A percentile compares a stretch with the other conserved stretches of the same genome.
These are phyloP conservation scores for Oncorhynchus masou DNA, from an alignment of 2,113 vertebrate genomes.

Conservation along the genomic window DNA sequence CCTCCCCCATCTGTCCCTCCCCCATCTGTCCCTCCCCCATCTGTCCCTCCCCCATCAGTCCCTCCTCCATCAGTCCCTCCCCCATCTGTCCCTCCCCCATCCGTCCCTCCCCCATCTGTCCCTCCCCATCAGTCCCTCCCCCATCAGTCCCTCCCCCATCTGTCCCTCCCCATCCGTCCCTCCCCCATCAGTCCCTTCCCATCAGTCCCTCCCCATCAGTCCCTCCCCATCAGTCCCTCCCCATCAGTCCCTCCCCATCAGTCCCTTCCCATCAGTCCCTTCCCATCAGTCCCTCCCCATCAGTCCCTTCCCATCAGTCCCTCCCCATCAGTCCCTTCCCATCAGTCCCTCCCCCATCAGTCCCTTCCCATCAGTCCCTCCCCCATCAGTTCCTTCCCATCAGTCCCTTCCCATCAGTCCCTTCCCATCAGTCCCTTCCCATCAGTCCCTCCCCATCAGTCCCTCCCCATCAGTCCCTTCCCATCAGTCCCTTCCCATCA, in stretches of 20 bases:
- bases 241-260: slow-evolving; percentile 65
- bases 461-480: no score
- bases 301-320: slow-evolving; percentile 62
- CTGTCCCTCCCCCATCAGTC: slow-evolving; percentile 74
- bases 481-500: slow-evolving; percentile 75
- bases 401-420: slow-evolving; percentile 59
- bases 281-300: slow-evolving; percentile 71
- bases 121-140: slow-evolving; percentile 63
- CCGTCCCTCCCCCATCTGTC: slow-evolving; percentile 70
- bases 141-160: slow-evolving; percentile 62
- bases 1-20: slow-evolving; percentile 74
- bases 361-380: slow-evolving; percentile 73
- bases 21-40: slow-evolving; percentile 73
- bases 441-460: slow-evolving; percentile 63
- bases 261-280: no score
- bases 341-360: slow-evolving; percentile 75
- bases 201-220: slow-evolving; percentile 75
- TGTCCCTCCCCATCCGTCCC: no score
- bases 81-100: slow-evolving; percentile 68
- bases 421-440: slow-evolving; percentile 65
- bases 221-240: slow-evolving; percentile 73
- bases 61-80: slow-evolving; percentile 38
- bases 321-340: no score
- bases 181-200: no score
- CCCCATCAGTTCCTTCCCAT: slow-evolving; percentile 72